phyloP scores from a whole-genome alignment of 2,113 vertebrate genomes.

The Antennarius striatus region DNA sequence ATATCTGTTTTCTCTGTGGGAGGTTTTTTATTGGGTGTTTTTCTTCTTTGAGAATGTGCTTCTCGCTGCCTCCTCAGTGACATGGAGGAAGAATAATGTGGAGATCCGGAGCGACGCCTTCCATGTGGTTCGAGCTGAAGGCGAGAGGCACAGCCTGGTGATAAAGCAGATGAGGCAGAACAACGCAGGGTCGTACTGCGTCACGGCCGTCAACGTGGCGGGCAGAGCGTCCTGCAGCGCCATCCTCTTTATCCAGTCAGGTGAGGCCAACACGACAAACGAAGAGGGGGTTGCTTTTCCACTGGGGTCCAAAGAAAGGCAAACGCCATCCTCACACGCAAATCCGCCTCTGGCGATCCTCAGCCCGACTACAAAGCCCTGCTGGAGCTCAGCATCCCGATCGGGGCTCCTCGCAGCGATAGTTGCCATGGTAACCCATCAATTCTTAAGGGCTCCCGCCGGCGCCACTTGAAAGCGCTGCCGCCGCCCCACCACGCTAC shows the following conservation, averaged over 20 bases:
- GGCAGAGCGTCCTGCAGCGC: slow-evolving; percentile 84
- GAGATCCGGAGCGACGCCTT: slow-evolving; percentile 72
- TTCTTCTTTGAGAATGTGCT: slow-evolving; percentile 5
- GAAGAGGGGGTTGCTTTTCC: neutral
- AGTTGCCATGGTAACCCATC: slow-evolving; percentile 69
- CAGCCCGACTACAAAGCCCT: slow-evolving; percentile 57
- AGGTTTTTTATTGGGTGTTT: neutral
- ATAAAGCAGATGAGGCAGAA: slow-evolving; percentile 79
- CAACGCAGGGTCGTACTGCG: slow-evolving; percentile 82
- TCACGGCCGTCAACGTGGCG: slow-evolving; percentile 83
- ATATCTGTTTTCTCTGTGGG: slow-evolving; percentile 19
- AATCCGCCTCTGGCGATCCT: slow-evolving; percentile 52
- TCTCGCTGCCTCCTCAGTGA: slow-evolving; percentile 70
- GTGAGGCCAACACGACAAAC: slow-evolving; percentile 55
- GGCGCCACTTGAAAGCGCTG: slow-evolving; percentile 33
- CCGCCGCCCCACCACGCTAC: slow-evolving; percentile 35
- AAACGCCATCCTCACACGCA: slow-evolving; percentile 12
- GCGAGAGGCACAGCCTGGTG: slow-evolving; percentile 83
- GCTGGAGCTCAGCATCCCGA: slow-evolving; percentile 56
- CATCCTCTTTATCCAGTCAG: slow-evolving; percentile 83
- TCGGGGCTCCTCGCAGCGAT: slow-evolving; percentile 29
- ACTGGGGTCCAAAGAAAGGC: slow-evolving; percentile 2
- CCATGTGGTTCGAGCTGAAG: slow-evolving; percentile 81
- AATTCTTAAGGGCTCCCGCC: slow-evolving; percentile 56
- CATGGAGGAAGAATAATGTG: slow-evolving; percentile 85